Base-by-base conservation (phyloP, 2,797 vertebrate species). In the Syngnathus acus region DNA sequence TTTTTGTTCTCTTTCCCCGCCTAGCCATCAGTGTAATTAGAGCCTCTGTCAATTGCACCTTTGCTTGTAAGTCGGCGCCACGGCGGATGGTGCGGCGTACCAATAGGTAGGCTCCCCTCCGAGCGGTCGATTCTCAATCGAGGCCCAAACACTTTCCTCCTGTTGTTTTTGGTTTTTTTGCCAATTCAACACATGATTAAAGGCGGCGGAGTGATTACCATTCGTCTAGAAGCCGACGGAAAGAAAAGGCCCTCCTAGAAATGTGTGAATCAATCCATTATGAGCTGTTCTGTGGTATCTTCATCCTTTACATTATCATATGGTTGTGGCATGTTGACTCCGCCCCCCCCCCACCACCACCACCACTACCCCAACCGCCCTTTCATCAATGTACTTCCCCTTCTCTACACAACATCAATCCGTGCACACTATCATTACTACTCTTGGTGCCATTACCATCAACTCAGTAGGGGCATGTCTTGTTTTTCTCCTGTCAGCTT, bases 131-230 rank as follows among this genome's bases (percentile, higher is more conserved):
- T 90, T 87, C 78, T 83, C 84, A 86, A 86, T 88, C 74, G 83
- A 74, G 42, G 42, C 42, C 9, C 8, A 43, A 43, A 11, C 42
- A 73, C 84, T 88, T 89, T 87, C 71, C 82, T 73, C 74, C 65
- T 76, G 76, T 82, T 83, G 85, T 88, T 87, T 5, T 5, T 19
- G 13, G 10, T 82, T 76, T 19, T 26, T 23, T 82, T 76, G 72
- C 81, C 82, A 83, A 87, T 87, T 88, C 80, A 85, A 89, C 86
- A 86, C 85, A 85, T 86, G 84, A 88, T 91, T 90, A 90, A 89
- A 87, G 87, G 82, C 76, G 74, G 82, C 72, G 79, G 84, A 78
- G 80, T 85, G 85, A 90, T 90, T 89, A 86, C 86, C 78, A 86
- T 89, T 88, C 78, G 85, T 88, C 85, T 88, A 74, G 73, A 81